These are phyloP conservation scores for Copidosoma aretas DNA, from an alignment of 2,888 invertebrate genomes.

Conservation along the genomic window DNA sequence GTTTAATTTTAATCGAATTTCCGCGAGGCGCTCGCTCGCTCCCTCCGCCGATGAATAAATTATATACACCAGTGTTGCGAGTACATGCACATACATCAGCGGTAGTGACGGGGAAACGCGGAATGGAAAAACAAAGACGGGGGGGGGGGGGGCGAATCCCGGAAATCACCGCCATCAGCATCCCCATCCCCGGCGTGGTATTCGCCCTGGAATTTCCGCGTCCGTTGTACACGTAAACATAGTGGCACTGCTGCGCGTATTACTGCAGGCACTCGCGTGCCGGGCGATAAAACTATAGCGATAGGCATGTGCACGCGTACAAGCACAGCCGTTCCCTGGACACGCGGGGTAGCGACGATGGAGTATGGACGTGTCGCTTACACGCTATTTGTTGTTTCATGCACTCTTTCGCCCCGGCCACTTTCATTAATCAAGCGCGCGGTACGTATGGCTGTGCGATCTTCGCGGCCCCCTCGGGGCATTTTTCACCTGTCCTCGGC, in stretches of 20 bases:
- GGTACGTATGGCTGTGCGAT: conserved; percentile 46
- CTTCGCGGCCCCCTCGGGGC: conserved; percentile 41
- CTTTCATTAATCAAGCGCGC: conserved; percentile 57
- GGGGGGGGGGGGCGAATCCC: too few species aligned
- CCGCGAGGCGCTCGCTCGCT: neutral
- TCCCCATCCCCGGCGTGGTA: neutral
- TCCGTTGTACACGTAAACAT: too few species aligned
- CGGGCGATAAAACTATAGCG: conserved; percentile 28
- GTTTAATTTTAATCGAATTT: too few species aligned
- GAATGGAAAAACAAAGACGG: neutral
- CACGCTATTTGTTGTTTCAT: conserved; percentile 57
- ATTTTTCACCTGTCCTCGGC: conserved; percentile 51
- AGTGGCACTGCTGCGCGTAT: too few species aligned
- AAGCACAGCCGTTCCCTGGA: too few species aligned
- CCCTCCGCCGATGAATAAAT: neutral
- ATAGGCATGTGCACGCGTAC: neutral
- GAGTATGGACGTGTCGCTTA: conserved; percentile 9
- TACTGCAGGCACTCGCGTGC: conserved; percentile 20
- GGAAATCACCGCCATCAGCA: neutral
- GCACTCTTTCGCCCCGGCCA: conserved; percentile 49
- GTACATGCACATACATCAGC: too few species aligned
- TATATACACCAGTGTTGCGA: too few species aligned
- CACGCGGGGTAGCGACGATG: too few species aligned
- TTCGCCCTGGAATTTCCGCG: too few species aligned
- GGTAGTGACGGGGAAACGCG: neutral